Percentiles rank a stretch among this genome's conserved stretches.
phyloP scores from a whole-genome alignment of 2,113 vertebrate species.

The Heloderma charlesbogerti region DNA sequence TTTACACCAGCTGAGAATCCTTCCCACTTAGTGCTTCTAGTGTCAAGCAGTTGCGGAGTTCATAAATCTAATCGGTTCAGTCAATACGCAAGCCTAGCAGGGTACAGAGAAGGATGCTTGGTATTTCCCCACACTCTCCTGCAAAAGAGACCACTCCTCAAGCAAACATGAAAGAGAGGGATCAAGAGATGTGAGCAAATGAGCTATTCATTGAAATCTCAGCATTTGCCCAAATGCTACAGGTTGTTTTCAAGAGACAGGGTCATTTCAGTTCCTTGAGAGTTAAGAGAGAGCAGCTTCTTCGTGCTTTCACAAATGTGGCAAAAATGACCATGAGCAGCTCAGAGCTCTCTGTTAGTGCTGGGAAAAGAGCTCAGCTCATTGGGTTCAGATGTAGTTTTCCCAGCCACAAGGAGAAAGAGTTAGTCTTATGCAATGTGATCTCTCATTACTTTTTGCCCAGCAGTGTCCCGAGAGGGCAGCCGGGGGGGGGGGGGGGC shows the following conservation, averaged over 20 bases:
- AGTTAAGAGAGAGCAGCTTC: not conserved
- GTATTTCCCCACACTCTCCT: not conserved
- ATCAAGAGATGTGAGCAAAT: not conserved
- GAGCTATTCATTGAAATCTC: conserved; percentile 53
- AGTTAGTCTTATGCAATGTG: not conserved
- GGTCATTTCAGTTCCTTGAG: no score
- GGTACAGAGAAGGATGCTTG: not conserved
- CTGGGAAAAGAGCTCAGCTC: not conserved
- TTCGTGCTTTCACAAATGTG: not conserved
- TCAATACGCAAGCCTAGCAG: not conserved
- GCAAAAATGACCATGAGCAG: rapidly evolving
- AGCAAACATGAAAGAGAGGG: not conserved
- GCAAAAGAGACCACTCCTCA: conserved; percentile 2
- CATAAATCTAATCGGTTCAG: conserved; percentile 37
- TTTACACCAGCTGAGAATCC: conserved; percentile 43
- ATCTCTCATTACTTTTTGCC: no score
- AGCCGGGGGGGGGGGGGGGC: no score
- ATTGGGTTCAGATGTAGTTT: not conserved
- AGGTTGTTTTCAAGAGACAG: not conserved
- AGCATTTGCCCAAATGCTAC: not conserved
- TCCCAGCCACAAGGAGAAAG: not conserved
- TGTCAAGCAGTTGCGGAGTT: conserved; percentile 23
- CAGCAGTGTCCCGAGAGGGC: no score
- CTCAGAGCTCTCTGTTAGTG: not conserved
- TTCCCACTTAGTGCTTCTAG: not conserved